A percentile compares a stretch with the other conserved stretches of the same genome.
Evolutionary conservation across 2,888 invertebrate species (phyloP).

Genomic region (Eristalis intricaria): DNA sequence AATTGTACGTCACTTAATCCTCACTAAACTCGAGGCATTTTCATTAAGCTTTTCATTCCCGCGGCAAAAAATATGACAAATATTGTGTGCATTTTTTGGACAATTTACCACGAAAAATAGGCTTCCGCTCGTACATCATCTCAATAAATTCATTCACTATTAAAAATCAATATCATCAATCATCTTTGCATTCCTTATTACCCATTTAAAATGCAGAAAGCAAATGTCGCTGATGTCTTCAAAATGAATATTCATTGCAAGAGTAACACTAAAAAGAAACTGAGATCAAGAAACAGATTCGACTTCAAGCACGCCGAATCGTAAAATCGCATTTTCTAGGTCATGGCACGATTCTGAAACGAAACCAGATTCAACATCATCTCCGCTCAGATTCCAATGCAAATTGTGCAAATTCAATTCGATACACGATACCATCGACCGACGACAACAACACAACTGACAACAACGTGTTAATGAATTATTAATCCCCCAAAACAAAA

Average conservation of each 20-base stretch:
- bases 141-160: not conserved
- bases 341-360: conserved; percentile 16
- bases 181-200: not conserved
- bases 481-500: conserved; percentile 4
- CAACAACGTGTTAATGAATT: conserved; percentile 4
- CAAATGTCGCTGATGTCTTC: not conserved
- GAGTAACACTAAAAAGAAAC: not conserved
- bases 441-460: not conserved
- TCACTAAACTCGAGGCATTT: too few species aligned
- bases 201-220: not conserved
- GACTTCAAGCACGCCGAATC: not conserved
- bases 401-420: conserved; percentile 21
- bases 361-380: conserved; percentile 1
- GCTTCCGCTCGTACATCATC: too few species aligned
- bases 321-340: conserved; percentile 8
- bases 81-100: too few species aligned
- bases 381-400: not conserved
- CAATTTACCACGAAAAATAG: too few species aligned
- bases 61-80: too few species aligned
- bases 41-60: too few species aligned
- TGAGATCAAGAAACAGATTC: not conserved
- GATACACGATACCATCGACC: not conserved
- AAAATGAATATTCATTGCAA: conserved; percentile 12
- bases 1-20: too few species aligned
- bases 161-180: not conserved